Evolutionary conservation across 2,888 invertebrate species (phyloP).

Genomic region (Lepidochrysops patricia): DNA sequence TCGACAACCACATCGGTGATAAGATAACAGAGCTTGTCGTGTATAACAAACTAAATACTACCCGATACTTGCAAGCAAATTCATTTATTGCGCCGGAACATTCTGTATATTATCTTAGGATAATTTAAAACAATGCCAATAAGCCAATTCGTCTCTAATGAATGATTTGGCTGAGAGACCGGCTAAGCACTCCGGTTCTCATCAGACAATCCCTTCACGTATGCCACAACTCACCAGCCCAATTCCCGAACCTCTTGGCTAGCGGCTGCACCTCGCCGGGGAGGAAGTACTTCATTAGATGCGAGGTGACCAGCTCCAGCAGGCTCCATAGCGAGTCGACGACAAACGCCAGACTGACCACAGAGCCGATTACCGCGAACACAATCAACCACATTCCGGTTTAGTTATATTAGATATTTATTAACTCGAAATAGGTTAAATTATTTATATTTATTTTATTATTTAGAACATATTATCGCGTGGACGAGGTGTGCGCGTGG

Average conservation of each 20-base stretch:
- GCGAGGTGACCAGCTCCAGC: conserved; percentile 71
- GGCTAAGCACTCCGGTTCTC: no score
- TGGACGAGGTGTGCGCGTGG: not conserved
- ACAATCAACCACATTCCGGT: conserved; percentile 21
- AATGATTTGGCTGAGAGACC: no score
- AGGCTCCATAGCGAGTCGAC: conserved; percentile 77
- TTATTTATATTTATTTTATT: not conserved
- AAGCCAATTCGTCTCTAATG: no score
- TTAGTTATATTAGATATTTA: no score
- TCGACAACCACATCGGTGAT: no score
- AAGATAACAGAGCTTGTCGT: no score
- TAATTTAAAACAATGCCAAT: no score
- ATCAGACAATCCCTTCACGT: no score
- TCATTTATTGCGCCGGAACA: no score
- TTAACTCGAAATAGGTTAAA: not conserved
- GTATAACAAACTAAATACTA: no score
- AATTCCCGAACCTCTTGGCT: conserved; percentile 82
- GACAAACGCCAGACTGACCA: conserved; percentile 61
- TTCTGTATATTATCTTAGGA: no score
- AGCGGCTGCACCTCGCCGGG: conserved; percentile 76
- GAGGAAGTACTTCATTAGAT: conserved; percentile 79
- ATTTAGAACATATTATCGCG: not conserved
- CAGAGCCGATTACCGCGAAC: conserved; percentile 67
- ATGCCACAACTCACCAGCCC: conserved; percentile 82
- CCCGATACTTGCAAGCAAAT: no score